Conservation (phyloP, 2,888 invertebrate species). For the Acronicta alni region DNA sequence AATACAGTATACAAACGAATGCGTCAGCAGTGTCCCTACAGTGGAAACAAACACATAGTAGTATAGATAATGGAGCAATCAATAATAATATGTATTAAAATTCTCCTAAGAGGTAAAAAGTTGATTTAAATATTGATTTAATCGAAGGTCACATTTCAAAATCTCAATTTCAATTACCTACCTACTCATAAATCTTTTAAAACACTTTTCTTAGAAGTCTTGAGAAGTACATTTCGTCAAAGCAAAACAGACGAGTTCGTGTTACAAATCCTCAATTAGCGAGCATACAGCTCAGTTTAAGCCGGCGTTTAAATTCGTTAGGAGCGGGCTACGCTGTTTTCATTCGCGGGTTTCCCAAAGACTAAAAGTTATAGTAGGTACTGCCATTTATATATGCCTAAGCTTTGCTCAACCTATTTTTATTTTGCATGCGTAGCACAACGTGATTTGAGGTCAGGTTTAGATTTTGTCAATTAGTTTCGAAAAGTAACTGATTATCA, state of each 20-base stretch:
- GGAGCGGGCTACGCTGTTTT: slow-evolving; percentile 77
- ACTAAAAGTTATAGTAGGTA: slow-evolving; percentile 53
- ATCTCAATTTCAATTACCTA: slow-evolving; percentile 32
- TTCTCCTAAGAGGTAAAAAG: no score
- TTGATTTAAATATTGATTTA: no score
- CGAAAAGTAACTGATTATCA: no score
- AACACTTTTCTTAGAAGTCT: slow-evolving; percentile 30
- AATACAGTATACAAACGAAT: no score
- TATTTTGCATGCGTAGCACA: no score
- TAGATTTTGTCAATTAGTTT: no score
- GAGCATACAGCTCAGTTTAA: slow-evolving; percentile 84
- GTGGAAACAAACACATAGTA: no score
- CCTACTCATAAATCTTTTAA: slow-evolving; percentile 22
- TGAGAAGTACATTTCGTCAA: slow-evolving; percentile 62
- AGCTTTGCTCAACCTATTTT: no score
- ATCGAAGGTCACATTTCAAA: background rate
- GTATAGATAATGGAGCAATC: no score
- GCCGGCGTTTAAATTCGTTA: slow-evolving; percentile 88
- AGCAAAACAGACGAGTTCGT: slow-evolving; percentile 76
- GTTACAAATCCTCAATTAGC: slow-evolving; percentile 87
- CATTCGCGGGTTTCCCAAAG: slow-evolving; percentile 69
- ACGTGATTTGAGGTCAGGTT: no score
- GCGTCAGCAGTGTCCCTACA: no score
- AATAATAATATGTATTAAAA: no score
- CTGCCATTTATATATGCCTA: background rate